phyloP scores from a whole-genome alignment of 2,888 invertebrate genomes.

The Phortica okadai region DNA sequence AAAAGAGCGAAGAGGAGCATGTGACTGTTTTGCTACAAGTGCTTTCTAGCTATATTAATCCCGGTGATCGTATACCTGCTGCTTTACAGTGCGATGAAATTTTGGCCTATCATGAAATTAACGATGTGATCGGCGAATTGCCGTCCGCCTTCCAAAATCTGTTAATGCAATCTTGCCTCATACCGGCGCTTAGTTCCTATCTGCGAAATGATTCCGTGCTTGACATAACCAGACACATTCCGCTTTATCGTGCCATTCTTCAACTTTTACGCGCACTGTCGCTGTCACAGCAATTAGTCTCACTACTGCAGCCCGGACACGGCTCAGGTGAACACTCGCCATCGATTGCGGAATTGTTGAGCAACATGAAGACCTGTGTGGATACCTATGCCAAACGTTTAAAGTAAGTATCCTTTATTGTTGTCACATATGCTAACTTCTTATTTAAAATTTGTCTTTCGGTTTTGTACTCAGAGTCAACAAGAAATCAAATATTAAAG shows the following conservation, averaged over 20 bases:
- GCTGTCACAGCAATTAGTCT: constrained; percentile 80
- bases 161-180: constrained; percentile 87
- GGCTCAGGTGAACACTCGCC: constrained; percentile 76
- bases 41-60: constrained; percentile 91
- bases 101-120: constrained; percentile 75
- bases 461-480: constrained; percentile 78
- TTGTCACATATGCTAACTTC: not conserved
- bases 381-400: constrained; percentile 93
- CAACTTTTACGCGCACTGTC: constrained; percentile 88
- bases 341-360: constrained; percentile 86
- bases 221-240: constrained; percentile 98
- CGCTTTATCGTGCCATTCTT: constrained; percentile 91
- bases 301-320: constrained; percentile 80
- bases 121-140: constrained; percentile 77
- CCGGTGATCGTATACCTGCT: constrained; percentile 79
- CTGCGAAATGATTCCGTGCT: constrained; percentile 96
- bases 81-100: constrained; percentile 74
- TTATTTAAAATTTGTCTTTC: constrained; percentile 15
- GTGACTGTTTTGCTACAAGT: constrained; percentile 91
- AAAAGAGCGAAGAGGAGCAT: constrained; percentile 94
- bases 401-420: constrained; percentile 78
- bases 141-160: constrained; percentile 86
- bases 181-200: constrained; percentile 93
- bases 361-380: constrained; percentile 93
- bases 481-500: constrained; percentile 79